Evolutionary conservation across 2,888 invertebrate species (phyloP), one percentile per base, ranked within the genome.

Genomic region (Callyntrura sp.): DNA sequence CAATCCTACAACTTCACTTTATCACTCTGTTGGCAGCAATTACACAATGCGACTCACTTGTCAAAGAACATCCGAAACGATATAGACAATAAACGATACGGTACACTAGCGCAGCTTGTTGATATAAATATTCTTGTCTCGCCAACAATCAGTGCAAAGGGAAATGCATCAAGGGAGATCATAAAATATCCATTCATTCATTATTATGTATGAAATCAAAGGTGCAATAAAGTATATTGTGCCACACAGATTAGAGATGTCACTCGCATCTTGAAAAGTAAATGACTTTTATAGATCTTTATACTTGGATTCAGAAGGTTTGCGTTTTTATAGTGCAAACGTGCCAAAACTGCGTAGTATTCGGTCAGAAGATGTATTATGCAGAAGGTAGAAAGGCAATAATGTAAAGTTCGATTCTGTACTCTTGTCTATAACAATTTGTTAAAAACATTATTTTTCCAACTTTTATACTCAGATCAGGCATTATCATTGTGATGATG

Each of bases 181-280:
- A 17, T 35, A 35, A 35, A 35, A 35, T 35, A 35, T 35, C 35
- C 35, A 57, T 17, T n/a, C n/a, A 57, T 17, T 6, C 57, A 23
- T 48, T 23, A 73, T 55, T n/a, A 85, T 25, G 85, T 86, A 79
- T 86, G 78, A 86, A 85, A 68, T 65, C 11, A 28, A 8, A 79
- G 79, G 78, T 86, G 79, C n/a, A 86, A 86, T 86, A 86, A 86
- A 85, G 76, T 85, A 45, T 9, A 51, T 68, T 55, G 65, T 78
- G 62, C 23, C 48, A 45, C 14, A 68, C 76, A 8, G 60, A 57
- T 73, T 35, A 35, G 6, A 35, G 35, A 35, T 35, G 35, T 35
- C 35, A 35, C 35, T 35, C 35, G n/a, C 6, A 35, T 35, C 2
- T 35, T 35, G 2, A 6, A 35, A 35, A 35, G 35, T 4, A 35